Base-by-base conservation (phyloP, 2,113 vertebrate genomes). In the Eudyptes chrysolophus region DNA sequence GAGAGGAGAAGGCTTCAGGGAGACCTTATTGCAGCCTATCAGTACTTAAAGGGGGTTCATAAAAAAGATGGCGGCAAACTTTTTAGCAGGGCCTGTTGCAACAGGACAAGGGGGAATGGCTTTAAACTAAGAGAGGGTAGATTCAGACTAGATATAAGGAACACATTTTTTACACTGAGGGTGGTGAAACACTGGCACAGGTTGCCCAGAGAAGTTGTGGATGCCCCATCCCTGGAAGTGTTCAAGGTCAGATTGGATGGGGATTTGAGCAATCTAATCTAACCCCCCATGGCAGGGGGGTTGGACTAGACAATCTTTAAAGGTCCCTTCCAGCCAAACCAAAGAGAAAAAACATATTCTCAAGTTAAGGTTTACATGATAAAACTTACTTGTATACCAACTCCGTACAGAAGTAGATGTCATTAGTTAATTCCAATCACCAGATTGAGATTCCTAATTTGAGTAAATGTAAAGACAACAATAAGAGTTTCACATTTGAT, bases 201-300 rank as follows among this genome's bases (percentile, higher is more conserved):
- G 20, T 16, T 79, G 5, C 25, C 19, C 61, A 70, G 20, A 78
- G 60, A 74, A 51, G 13, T 1, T 20, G 11, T 87, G 30, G 32
- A 13, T 62, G 20, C 7, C 12, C 27, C 22, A 26, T 72, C n/a
- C 30, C 44, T 64, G 22, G 22, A 65, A 90, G 24, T 13, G 10
- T 29, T 70, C 30, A 17, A n/a, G 22, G 34, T n/a, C 60, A 82
- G 30, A 17, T 0, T 66, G 55, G 42, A 74, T 6, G 7, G 46
- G 16, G 25, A 57, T 75, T 66, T 40, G 19, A 58, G 26, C 30
- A 71, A 62, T 3, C 13, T 27, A 22, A 24, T 25, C 7, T 26
- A 42, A 42, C 42, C 14, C 13, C 3, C 16, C 16, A 7, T 38
- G 7, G 9, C 26, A 76, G 18, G 1, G 2, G 1, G 6, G 5